Percentiles rank a stretch among this genome's conserved stretches.
phyloP scores from a whole-genome alignment of 2,888 invertebrate genomes.

The Mesorhabditis sp. region DNA sequence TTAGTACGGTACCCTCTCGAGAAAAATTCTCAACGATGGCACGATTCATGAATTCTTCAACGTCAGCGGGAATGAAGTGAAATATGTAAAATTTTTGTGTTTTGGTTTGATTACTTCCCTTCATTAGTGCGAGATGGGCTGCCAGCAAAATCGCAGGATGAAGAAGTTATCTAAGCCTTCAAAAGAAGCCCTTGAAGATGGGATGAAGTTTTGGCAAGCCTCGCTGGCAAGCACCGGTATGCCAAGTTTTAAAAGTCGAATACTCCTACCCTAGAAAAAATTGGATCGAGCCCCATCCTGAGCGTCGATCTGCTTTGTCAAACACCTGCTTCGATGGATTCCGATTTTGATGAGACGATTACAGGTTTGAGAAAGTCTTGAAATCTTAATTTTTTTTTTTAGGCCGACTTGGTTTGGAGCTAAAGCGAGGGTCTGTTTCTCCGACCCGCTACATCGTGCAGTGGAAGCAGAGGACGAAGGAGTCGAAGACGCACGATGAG shows the following conservation, averaged over 20 bases:
- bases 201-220: conserved; percentile 33
- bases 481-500: conserved; percentile 37
- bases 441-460: conserved; percentile 34
- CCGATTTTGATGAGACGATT: conserved; percentile 33
- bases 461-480: conserved; percentile 41
- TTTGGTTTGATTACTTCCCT: not conserved
- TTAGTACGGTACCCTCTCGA: conserved; percentile 34
- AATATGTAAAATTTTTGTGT: conserved; percentile 13
- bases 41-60: conserved; percentile 32
- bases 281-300: conserved; percentile 35
- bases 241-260: not conserved
- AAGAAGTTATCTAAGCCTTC: conserved; percentile 29
- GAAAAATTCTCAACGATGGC: conserved; percentile 24
- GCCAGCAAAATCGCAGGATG: conserved; percentile 28
- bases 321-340: conserved; percentile 30
- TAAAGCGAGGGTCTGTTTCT: conserved; percentile 24
- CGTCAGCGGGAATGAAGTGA: conserved; percentile 20
- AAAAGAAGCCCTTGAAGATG: conserved; percentile 21
- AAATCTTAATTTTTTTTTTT: conserved; percentile 8
- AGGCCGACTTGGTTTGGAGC: conserved; percentile 30
- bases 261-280: conserved; percentile 17
- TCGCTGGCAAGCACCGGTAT: not conserved
- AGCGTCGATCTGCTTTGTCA: conserved; percentile 42
- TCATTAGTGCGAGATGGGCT: conserved; percentile 39
- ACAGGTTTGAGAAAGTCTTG: conserved; percentile 12